Conservation (phyloP, 2,888 invertebrate species). For the Aromia moschata region DNA sequence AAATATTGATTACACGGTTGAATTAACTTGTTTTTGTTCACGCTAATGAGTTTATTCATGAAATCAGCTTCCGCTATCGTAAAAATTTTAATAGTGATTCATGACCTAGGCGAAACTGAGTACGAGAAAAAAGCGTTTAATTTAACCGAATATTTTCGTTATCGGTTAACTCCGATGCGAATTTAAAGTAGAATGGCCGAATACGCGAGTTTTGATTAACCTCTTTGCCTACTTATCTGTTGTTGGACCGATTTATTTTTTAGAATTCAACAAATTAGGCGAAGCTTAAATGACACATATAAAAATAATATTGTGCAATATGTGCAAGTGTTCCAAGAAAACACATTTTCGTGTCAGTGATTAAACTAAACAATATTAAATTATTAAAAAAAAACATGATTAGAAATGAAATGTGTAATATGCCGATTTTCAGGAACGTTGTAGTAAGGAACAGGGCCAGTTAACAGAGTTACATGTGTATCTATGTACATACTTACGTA, state of each 20-base stretch:
- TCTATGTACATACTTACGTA: too few relatives aligned
- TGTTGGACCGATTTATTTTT: neutral
- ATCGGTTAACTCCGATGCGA: too few relatives aligned
- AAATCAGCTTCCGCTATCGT: neutral
- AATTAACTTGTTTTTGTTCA: neutral
- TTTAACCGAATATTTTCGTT: neutral
- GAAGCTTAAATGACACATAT: too few relatives aligned
- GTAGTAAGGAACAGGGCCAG: too few relatives aligned
- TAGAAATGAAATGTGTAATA: too few relatives aligned
- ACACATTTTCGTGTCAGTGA: too few relatives aligned
- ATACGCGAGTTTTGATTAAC: neutral
- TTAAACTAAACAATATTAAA: too few relatives aligned
- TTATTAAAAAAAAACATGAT: too few relatives aligned
- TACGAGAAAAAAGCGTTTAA: neutral
- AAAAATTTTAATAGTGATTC: neutral
- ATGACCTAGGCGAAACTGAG: conserved; percentile 4
- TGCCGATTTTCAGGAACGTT: too few relatives aligned
- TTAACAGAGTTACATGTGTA: too few relatives aligned
- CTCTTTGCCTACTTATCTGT: conserved; percentile 3
- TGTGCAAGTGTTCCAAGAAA: too few relatives aligned
- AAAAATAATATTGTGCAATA: too few relatives aligned
- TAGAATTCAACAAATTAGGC: neutral
- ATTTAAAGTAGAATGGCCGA: neutral
- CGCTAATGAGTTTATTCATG: neutral
- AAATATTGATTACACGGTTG: neutral